Evolutionary conservation across 64 coral and sea anemone species (phyloP).

Genomic region (Orbicella faveolata): DNA sequence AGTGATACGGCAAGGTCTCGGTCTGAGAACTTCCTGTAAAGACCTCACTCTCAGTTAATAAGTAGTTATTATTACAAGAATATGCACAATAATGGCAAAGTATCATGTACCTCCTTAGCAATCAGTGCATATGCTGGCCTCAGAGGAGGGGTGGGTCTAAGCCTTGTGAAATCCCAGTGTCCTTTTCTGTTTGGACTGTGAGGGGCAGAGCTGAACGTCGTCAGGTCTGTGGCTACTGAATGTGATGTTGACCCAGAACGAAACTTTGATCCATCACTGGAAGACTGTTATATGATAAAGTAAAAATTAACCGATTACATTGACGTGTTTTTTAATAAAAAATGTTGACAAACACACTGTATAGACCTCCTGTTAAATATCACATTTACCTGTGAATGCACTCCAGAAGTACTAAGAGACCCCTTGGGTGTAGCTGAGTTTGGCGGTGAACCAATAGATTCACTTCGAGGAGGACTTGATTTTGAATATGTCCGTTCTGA

Average conservation of each 20-base stretch:
- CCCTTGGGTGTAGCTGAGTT: slow-evolving; percentile 68
- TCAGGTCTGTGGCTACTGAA: slow-evolving; percentile 82
- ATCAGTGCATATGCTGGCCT: slow-evolving; percentile 93
- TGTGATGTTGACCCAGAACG: slow-evolving; percentile 81
- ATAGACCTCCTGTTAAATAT: background rate
- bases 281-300: slow-evolving; percentile 35
- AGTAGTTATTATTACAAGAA: too few relatives aligned
- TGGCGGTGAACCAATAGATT: slow-evolving; percentile 68
- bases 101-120: slow-evolving; percentile 81
- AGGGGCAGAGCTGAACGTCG: slow-evolving; percentile 57
- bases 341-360: too few relatives aligned
- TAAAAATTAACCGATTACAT: background rate
- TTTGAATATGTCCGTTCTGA: slow-evolving; percentile 66
- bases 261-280: slow-evolving; percentile 54
- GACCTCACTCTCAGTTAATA: too few relatives aligned
- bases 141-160: slow-evolving; percentile 90
- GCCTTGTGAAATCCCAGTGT: slow-evolving; percentile 85
- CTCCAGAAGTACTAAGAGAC: slow-evolving; percentile 64
- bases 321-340: too few relatives aligned
- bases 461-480: slow-evolving; percentile 74
- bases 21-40: too few relatives aligned
- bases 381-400: slow-evolving; percentile 21
- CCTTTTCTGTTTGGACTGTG: slow-evolving; percentile 70
- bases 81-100: background rate
- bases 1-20: too few relatives aligned